Evolutionary conservation across 2,797 vertebrate genomes (phyloP), one percentile per base, ranked within the genome.

Genomic region (Parauchenoglanis punctatus): DNA sequence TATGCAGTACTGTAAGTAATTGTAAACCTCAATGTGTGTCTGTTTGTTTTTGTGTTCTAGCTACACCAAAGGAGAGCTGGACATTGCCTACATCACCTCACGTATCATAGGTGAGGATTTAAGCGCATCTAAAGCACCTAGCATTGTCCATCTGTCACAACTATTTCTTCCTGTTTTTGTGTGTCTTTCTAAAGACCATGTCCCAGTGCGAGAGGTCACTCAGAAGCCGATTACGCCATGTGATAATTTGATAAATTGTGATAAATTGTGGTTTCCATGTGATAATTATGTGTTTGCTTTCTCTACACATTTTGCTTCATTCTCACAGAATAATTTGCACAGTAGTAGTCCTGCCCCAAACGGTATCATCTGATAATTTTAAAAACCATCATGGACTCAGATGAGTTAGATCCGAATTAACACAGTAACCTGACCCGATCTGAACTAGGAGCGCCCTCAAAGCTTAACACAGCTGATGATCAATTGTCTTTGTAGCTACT

Each of bases 1-100:
- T 81, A n/a, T 44, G 4, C 73, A 76, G 25, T 54, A 76, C 25
- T 54, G 76, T 58, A n/a, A 63, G 44, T 63, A 15, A 28, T 44
- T 65, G 15, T 82, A 58, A 44, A 65, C 67, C 15, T 76, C 17
- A 82, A 10, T 73, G 58, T 70, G 25, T 83, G 13, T 80, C 20
- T 87, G 12, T 76, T 44, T 82, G 28, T 86, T 65, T 90, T 25
- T 92, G 44, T 88, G 46, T 92, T 95, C 46, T 83, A 99, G 99
- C 89, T 99, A 99, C 93, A 97, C 98, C 59, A 99, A 99, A 95
- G 99, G 98, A 91, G 99, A 99, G 91, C 95, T 99, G 92, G 98
- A 99, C 92, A 99, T 99, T 92, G 97, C 97, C 56, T 99, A 99
- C 85, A 97, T 99, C 93, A 99, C 99, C 92, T 97, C 98, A 90